Percentiles rank a stretch among this genome's conserved stretches.
phyloP scores from a whole-genome alignment of 2,113 vertebrate species.

The Cyprinodon tularosa region DNA sequence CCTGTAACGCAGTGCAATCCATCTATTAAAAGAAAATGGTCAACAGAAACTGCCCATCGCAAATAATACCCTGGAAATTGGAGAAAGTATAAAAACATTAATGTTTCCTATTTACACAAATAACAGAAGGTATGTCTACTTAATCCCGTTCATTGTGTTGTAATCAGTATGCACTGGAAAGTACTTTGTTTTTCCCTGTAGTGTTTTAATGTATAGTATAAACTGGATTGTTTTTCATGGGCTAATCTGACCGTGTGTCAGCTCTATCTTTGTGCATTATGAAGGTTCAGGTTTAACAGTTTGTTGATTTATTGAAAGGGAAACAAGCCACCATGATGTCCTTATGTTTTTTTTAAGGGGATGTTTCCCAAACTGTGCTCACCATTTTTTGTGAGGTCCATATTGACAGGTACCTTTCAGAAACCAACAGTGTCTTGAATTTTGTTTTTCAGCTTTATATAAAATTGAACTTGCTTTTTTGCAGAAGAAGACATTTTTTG shows the following conservation, averaged over 20 bases:
- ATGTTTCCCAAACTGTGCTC: constrained; percentile 58
- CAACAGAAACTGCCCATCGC: constrained; percentile 19
- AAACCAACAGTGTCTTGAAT: constrained; percentile 82
- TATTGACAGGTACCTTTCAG: constrained; percentile 66
- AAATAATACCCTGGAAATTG: constrained; percentile 13
- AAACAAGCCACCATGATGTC: constrained; percentile 71
- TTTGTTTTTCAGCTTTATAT: constrained; percentile 76
- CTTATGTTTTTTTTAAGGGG: constrained; percentile 62
- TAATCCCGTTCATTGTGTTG: constrained; percentile 65
- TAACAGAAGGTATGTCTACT: constrained; percentile 48
- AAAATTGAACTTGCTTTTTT: constrained; percentile 71
- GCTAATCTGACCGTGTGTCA: constrained; percentile 55
- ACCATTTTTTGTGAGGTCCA: constrained; percentile 30
- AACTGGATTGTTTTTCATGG: constrained; percentile 65
- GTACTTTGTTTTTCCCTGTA: constrained; percentile 74
- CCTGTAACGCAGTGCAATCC: constrained; percentile 22
- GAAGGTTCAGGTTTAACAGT: constrained; percentile 29
- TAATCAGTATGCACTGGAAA: constrained; percentile 85
- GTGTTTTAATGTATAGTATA: constrained; percentile 70
- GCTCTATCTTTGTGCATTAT: constrained; percentile 55
- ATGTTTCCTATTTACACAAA: constrained; percentile 36
- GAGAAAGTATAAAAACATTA: constrained; percentile 13
- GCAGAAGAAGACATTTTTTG: constrained; percentile 64
- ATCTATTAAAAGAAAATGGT: constrained; percentile 14
- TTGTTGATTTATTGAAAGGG: constrained; percentile 71